A percentile compares a stretch with the other conserved stretches of the same genome.
These are phyloP conservation scores for Excalfactoria chinensis DNA, from an alignment of 2,113 vertebrate genomes.

Conservation along the genomic window DNA sequence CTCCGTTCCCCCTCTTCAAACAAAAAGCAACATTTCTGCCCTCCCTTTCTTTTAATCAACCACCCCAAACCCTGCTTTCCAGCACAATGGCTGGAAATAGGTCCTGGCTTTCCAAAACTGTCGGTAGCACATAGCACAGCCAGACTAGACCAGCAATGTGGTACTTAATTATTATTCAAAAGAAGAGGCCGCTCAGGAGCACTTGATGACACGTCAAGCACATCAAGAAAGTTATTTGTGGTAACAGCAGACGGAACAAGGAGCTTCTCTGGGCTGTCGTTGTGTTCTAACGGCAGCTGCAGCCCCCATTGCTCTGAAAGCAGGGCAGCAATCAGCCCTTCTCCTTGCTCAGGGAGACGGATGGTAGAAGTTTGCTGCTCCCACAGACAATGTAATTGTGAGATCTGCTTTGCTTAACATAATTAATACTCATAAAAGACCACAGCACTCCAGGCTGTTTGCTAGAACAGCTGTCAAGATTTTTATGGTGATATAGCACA, in stretches of 20 bases:
- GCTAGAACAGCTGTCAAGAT: slow-evolving; percentile 31
- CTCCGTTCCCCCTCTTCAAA: neutral
- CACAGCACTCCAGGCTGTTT: slow-evolving; percentile 18
- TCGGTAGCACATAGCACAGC: accelerated
- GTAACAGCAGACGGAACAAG: neutral
- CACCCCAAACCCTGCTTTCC: neutral
- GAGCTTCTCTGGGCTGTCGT: neutral
- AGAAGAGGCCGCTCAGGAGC: neutral
- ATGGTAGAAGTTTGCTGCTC: slow-evolving; percentile 37
- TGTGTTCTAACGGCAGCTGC: slow-evolving; percentile 8
- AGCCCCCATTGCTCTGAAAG: neutral
- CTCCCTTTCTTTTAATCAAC: neutral
- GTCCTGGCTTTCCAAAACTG: neutral
- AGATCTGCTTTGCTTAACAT: slow-evolving; percentile 47
- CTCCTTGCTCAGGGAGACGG: slow-evolving; percentile 7
- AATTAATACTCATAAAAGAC: slow-evolving; percentile 57
- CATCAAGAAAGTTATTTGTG: neutral
- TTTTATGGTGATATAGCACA: slow-evolving; percentile 45
- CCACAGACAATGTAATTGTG: slow-evolving; percentile 15
- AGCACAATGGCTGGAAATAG: neutral
- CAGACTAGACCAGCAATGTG: neutral
- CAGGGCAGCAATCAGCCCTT: neutral
- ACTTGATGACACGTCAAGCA: neutral
- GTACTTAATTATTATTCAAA: neutral
- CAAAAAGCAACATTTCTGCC: neutral